Evolutionary conservation across 2,888 invertebrate genomes (phyloP), one percentile per base, ranked within the genome.

Genomic region (Antheraea yamamai): DNA sequence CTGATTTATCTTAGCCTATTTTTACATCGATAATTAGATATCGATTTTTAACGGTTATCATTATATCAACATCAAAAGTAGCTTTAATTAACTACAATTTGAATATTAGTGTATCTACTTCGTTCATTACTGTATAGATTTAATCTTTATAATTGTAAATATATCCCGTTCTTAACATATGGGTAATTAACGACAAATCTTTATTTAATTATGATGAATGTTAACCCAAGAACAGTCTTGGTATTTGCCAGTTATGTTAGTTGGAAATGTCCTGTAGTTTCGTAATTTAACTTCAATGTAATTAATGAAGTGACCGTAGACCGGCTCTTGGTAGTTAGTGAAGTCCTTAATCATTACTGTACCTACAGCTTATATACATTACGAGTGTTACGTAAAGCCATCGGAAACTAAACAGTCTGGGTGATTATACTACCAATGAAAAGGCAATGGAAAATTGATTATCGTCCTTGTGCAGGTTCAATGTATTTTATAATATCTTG

Each of bases 231-330:
- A 79, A 77, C 79, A 76, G 77, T 82, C 79, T 82, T 77, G 75
- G 47, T 75, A 71, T 74, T 74, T 75, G 77, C 64, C 73, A 73
- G 75, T 80, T 76, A 75, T 68, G 73, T 73, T 72, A 75, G 74
- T 76, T 76, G 68, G 75, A 74, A 79, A 76, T 78, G 78, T 79
- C 79, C 79, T 79, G 78, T 82, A 80, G 81, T 81, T 81, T 80
- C 82, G 84, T 83, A 83, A 84, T 84, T 84, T 83, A 85, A 84
- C 83, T 86, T 85, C 78, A 81, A 81, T 82, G 84, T 89, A 88
- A 89, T 89, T 89, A 89, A 89, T 89, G 86, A 85, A 87, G 79
- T 83, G 84, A 84, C 85, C 85, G 85, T 83, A 85, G 79, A 80
- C 81, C 81, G 80, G 79, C 83, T 82, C 81, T 79, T 75, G 77